Evolutionary conservation across 2,113 vertebrate species (phyloP).

Genomic region (Plotosus lineatus): DNA sequence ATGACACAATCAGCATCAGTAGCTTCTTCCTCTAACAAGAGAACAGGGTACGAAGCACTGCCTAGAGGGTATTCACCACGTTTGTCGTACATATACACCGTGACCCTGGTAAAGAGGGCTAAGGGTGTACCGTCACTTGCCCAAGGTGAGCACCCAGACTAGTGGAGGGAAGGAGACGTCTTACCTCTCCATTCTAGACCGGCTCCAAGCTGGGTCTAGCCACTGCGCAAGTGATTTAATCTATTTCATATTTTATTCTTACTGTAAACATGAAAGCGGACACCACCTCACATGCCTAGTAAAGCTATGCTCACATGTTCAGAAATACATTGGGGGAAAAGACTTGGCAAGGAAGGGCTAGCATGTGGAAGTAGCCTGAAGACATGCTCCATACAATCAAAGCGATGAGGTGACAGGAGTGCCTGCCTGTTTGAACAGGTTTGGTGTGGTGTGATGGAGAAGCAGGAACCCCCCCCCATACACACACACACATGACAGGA

Average conservation of each 20-base stretch:
- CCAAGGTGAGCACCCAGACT: too few relatives aligned
- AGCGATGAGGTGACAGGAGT: not conserved
- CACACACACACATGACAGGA: not conserved
- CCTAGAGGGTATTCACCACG: too few relatives aligned
- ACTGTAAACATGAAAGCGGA: not conserved
- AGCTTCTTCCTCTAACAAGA: too few relatives aligned
- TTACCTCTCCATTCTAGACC: too few relatives aligned
- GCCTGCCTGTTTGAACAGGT: constrained; percentile 41
- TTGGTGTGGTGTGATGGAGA: constrained; percentile 11
- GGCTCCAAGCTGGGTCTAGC: too few relatives aligned
- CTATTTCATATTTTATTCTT: not conserved
- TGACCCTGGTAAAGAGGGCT: too few relatives aligned
- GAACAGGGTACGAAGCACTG: too few relatives aligned
- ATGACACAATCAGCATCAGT: too few relatives aligned
- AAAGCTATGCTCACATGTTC: not conserved
- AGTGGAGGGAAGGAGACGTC: too few relatives aligned
- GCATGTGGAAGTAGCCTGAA: constrained; percentile 26
- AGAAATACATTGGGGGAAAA: constrained; percentile 1
- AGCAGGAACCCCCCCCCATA: not conserved
- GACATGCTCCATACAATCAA: constrained; percentile 21
- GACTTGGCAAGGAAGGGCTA: not conserved
- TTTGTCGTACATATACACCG: too few relatives aligned
- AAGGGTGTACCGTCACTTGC: too few relatives aligned
- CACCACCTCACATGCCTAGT: not conserved
- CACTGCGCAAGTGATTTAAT: not conserved